phyloP scores from a whole-genome alignment of 2,113 vertebrate genomes.

The Phyllopteryx taeniolatus region DNA sequence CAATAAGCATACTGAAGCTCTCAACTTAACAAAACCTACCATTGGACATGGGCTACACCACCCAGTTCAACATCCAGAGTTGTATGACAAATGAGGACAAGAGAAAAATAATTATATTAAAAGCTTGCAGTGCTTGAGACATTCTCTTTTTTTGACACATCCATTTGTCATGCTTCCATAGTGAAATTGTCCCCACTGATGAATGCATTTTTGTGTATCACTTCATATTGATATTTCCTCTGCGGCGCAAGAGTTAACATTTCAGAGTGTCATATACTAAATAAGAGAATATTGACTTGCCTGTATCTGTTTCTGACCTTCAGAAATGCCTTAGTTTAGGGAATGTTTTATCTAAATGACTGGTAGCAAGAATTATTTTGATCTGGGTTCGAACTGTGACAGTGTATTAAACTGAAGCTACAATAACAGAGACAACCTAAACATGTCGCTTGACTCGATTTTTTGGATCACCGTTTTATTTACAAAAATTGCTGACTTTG shows the following conservation, averaged over 20 bases:
- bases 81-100: constrained; percentile 52
- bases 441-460: neutral
- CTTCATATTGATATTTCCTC: constrained; percentile 48
- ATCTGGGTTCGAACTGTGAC: constrained; percentile 4
- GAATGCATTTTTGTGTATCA: constrained; percentile 47
- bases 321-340: constrained; percentile 36
- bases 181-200: constrained; percentile 43
- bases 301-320: constrained; percentile 46
- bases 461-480: constrained; percentile 55
- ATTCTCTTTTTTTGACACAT: constrained; percentile 54
- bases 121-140: constrained; percentile 45
- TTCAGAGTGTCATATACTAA: constrained; percentile 56
- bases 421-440: constrained; percentile 11
- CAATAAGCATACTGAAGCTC: neutral
- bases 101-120: constrained; percentile 63
- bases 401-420: constrained; percentile 4
- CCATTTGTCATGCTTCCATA: constrained; percentile 51
- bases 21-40: constrained; percentile 3
- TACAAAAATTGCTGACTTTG: constrained; percentile 68
- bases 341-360: constrained; percentile 37
- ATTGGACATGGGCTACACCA: constrained; percentile 13
- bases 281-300: constrained; percentile 59
- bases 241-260: constrained; percentile 41
- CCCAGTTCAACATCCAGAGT: neutral
- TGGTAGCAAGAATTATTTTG: constrained; percentile 18